These are phyloP conservation scores for Laterallus jamaicensis DNA, from an alignment of 2,113 vertebrate species.

Conservation along the genomic window DNA sequence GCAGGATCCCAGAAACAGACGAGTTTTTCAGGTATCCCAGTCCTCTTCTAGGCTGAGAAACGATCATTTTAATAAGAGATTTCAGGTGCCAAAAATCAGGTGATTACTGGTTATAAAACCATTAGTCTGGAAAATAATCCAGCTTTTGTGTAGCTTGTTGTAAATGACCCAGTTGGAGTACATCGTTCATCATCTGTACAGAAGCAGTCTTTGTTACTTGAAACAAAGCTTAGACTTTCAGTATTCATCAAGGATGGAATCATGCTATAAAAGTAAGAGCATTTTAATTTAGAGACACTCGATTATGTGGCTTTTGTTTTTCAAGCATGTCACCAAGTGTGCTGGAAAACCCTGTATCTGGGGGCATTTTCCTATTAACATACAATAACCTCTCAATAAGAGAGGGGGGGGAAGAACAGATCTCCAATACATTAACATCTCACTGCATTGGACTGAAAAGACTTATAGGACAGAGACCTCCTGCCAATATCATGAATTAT, in stretches of 20 bases:
- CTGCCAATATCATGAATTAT: conserved; percentile 37
- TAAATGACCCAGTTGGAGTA: background rate
- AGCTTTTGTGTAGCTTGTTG: background rate
- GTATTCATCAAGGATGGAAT: background rate
- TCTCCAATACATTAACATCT: background rate
- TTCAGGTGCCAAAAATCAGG: conserved; percentile 17
- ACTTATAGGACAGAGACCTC: background rate
- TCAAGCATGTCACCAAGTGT: background rate
- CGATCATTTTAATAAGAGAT: background rate
- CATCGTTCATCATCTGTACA: background rate
- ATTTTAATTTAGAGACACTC: background rate
- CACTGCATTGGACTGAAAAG: background rate
- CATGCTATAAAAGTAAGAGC: background rate
- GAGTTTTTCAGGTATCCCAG: background rate
- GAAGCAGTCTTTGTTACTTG: conserved; percentile 1
- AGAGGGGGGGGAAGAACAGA: background rate
- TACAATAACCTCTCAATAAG: background rate
- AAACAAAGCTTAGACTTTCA: background rate
- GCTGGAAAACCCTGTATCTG: background rate
- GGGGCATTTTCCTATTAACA: background rate
- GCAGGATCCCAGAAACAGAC: background rate
- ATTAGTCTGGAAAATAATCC: background rate
- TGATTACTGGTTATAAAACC: conserved; percentile 5
- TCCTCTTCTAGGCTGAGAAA: background rate
- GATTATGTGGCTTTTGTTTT: background rate